Evolutionary conservation across 2,113 vertebrate genomes (phyloP).

Genomic region (Triplophysa rosa): DNA sequence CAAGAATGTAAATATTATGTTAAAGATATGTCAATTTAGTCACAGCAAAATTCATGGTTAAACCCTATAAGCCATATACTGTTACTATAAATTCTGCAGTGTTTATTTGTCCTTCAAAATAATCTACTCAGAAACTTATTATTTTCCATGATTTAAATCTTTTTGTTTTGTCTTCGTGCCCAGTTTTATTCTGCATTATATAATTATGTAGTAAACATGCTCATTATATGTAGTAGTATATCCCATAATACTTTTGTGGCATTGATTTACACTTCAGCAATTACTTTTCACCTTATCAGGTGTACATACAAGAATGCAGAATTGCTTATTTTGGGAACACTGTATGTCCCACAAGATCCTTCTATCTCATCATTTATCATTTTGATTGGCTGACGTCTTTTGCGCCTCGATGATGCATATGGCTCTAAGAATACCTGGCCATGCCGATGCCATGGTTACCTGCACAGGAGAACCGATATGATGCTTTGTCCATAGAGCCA

Average conservation of each 20-base stretch:
- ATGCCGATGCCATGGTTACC: conserved; percentile 71
- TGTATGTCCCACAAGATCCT: conserved; percentile 8
- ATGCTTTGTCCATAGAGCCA: conserved; percentile 44
- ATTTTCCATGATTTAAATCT: too few relatives aligned
- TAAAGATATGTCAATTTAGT: too few relatives aligned
- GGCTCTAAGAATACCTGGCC: conserved; percentile 68
- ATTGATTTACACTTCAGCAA: neutral
- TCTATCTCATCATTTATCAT: conserved; percentile 26
- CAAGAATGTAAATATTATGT: too few relatives aligned
- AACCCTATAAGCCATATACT: too few relatives aligned
- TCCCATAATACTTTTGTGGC: neutral
- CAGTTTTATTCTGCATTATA: neutral
- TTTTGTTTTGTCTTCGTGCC: too few relatives aligned
- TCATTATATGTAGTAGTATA: neutral
- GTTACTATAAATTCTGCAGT: too few relatives aligned
- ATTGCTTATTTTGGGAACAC: conserved; percentile 10
- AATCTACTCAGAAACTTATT: too few relatives aligned
- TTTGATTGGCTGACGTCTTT: conserved; percentile 38
- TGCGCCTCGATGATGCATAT: conserved; percentile 50
- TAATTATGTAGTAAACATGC: neutral
- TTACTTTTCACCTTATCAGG: neutral
- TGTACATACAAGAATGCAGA: neutral
- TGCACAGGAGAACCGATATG: conserved; percentile 56
- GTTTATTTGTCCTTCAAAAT: too few relatives aligned
- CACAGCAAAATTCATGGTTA: too few relatives aligned